Conservation (phyloP, 1,140 invertebrate genomes). For the Gryllus bimaculatus region DNA sequence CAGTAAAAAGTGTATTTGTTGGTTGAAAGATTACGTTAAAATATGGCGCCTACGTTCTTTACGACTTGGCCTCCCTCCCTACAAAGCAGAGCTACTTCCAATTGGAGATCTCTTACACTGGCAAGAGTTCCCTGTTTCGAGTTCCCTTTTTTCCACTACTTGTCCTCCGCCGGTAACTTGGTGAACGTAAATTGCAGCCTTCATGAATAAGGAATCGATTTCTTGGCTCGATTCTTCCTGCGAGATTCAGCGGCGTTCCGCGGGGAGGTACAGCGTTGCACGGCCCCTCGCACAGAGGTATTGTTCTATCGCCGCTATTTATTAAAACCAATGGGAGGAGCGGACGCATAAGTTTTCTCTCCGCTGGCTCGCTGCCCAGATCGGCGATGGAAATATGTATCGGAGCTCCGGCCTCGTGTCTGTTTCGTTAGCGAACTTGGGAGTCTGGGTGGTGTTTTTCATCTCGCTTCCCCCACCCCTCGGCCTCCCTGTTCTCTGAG, state of each 20-base stretch:
- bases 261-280: background rate
- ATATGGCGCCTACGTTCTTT: too few relatives aligned
- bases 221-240: background rate
- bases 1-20: too few relatives aligned
- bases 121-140: background rate
- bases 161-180: background rate
- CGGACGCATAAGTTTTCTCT: background rate
- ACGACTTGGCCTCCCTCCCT: too few relatives aligned
- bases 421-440: background rate
- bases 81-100: background rate
- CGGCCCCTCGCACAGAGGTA: background rate
- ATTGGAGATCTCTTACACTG: background rate
- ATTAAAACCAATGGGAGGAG: background rate
- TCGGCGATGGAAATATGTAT: background rate
- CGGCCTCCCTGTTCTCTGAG: background rate
- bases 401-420: background rate
- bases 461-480: background rate
- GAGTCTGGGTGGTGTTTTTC: background rate
- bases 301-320: background rate
- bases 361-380: background rate
- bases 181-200: background rate
- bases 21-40: too few relatives aligned
- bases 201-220: conserved; percentile 1
- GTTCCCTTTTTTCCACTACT: background rate
- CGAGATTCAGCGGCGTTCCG: background rate